Evolutionary conservation across 2,113 vertebrate species (phyloP), one percentile per base, ranked within the genome.

Genomic region (Probosciger aterrimus): DNA sequence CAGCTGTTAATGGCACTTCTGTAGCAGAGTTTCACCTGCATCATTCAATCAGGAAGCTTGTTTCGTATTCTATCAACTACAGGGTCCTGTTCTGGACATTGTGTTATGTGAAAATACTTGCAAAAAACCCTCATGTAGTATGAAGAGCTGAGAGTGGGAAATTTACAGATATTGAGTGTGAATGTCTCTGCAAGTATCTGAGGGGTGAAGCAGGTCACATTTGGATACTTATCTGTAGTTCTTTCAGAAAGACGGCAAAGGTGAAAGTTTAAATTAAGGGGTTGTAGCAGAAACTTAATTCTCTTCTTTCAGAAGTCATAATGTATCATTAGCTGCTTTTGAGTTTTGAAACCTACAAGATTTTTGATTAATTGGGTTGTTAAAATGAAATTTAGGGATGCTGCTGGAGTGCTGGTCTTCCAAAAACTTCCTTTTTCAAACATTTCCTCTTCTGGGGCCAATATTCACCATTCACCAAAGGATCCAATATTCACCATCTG

Each of bases 251-350:
- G 31, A 43, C 37, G 28, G 3, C 15, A 46, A 23, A 11, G 8
- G 16, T 78, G 31, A 71, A 91, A 74, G 15, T 63, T 80, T 35
- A 87, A 78, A 80, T 64, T 63, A 59, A 67, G 35, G 8, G 7
- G 6, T 75, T 84, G 65, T 57, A 92, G 22, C 24, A 93, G 60
- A 86, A 73, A 82, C 37, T 55, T 82, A 0, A 0, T 59, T 93
- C 90, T 79, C 44, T 85, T 84, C n/a, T 80, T 90, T 86, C 33
- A 69, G 43, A 92, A 92, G 25, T 50, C 39, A 55, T 50, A 23
- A 27, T 30, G 20, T 71, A 50, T 73, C 46, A 53, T 86, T 68
- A 85, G 11, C 18, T 73, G 41, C 18, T 49, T 86, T 68, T 77
- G 68, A 69, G 35, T 67, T 81, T 78, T 78, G 57, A 94, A 69